Evolutionary conservation across 1,140 invertebrate species (phyloP).

Genomic region (Drosophila tani): DNA sequence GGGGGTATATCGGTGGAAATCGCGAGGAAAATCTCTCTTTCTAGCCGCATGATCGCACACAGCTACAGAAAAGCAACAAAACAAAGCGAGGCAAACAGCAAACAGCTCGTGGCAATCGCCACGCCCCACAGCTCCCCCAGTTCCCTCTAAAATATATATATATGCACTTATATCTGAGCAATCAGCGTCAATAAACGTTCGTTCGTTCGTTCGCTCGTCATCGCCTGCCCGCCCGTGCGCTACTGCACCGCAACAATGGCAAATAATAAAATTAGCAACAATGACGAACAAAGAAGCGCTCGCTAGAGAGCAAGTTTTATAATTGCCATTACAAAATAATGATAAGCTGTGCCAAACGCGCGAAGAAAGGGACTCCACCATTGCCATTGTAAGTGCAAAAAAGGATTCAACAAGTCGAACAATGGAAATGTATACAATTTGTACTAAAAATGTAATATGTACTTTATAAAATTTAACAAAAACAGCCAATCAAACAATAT

Average conservation of each 20-base stretch:
- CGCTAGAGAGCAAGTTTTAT: conserved; percentile 22
- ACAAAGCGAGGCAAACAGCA: conserved; percentile 41
- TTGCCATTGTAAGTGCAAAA: too few species aligned
- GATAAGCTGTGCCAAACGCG: neutral
- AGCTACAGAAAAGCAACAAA: conserved; percentile 7
- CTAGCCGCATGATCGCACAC: conserved; percentile 43
- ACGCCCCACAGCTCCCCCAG: neutral
- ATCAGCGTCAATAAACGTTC: conserved; percentile 43
- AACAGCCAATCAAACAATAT: too few species aligned
- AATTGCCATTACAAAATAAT: conserved; percentile 41
- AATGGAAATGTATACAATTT: too few species aligned
- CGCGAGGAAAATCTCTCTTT: conserved; percentile 32
- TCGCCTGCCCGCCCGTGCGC: conserved; percentile 5
- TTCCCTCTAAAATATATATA: conserved; percentile 6
- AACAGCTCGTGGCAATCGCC: conserved; percentile 48
- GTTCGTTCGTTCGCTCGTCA: conserved; percentile 16
- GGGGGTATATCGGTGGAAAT: conserved; percentile 22
- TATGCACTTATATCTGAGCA: conserved; percentile 39
- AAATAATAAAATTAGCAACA: conserved; percentile 56
- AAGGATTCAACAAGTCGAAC: too few species aligned
- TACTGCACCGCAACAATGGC: conserved; percentile 21
- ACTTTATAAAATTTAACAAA: too few species aligned
- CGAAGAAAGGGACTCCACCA: too few species aligned
- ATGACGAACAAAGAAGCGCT: conserved; percentile 45
- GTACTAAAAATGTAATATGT: too few species aligned